Percentiles rank a stretch among this genome's conserved stretches.
phyloP scores from a whole-genome alignment of 2,888 invertebrate genomes.

The Morpho helenor region DNA sequence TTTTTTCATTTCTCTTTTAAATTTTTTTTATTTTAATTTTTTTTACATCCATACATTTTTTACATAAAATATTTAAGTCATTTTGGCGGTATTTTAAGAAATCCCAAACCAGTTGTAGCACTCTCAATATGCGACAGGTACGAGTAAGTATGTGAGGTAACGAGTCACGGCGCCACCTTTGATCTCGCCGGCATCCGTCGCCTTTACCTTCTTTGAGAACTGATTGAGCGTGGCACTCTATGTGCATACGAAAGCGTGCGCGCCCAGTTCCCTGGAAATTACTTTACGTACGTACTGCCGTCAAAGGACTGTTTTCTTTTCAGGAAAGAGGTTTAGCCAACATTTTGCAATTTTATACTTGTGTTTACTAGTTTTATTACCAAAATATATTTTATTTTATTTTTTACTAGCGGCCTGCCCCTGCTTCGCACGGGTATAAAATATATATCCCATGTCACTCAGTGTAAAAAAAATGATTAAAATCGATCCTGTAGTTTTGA shows the following conservation, averaged over 20 bases:
- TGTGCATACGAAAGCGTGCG: slow-evolving; percentile 59
- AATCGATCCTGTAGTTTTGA: no score
- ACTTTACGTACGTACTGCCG: slow-evolving; percentile 33
- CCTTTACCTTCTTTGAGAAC: slow-evolving; percentile 65
- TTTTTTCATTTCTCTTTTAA: no score
- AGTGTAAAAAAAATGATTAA: no score
- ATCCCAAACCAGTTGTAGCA: background rate
- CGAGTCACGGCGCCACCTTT: slow-evolving; percentile 20
- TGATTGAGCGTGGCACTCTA: slow-evolving; percentile 71
- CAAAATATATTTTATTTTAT: no score
- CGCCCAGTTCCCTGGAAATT: slow-evolving; percentile 45
- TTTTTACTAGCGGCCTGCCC: no score
- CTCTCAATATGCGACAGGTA: background rate
- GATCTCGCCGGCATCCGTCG: slow-evolving; percentile 37
- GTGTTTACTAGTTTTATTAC: background rate
- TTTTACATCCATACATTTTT: no score
- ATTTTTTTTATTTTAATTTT: no score
- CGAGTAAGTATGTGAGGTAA: slow-evolving; percentile 12
- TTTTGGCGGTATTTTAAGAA: background rate
- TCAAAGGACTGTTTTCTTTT: slow-evolving; percentile 14
- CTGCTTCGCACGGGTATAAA: no score
- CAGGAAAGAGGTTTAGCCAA: background rate
- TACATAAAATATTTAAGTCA: background rate
- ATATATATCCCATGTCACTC: no score
- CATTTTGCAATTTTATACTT: slow-evolving; percentile 2